A percentile compares a stretch with the other conserved stretches of the same genome.
Evolutionary conservation across 2,113 vertebrate species (phyloP).

Genomic region (Aldabrachelys gigantea): DNA sequence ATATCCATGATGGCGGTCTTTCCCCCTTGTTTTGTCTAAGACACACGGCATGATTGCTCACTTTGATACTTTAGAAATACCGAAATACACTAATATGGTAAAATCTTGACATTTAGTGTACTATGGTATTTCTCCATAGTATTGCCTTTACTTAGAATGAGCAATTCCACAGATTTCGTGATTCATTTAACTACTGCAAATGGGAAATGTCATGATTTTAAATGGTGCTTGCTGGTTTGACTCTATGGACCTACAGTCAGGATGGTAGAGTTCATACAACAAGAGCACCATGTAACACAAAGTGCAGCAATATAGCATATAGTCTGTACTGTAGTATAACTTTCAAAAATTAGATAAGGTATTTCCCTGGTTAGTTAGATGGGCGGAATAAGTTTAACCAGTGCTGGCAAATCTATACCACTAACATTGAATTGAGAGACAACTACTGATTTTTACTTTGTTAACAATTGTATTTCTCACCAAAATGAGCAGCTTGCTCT

Average conservation of each 20-base stretch:
- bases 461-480: not conserved
- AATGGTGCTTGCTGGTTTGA: not conserved
- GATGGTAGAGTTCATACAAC: not conserved
- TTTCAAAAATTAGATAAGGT: too few relatives aligned
- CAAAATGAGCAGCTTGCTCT: not conserved
- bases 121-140: not conserved
- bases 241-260: not conserved
- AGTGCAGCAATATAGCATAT: not conserved
- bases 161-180: not conserved
- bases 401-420: not conserved
- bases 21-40: not conserved
- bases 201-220: not conserved
- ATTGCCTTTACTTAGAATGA: not conserved
- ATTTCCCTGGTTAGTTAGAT: not conserved
- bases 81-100: not conserved
- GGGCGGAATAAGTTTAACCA: too few relatives aligned
- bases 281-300: not conserved
- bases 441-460: not conserved
- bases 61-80: constrained; percentile 10
- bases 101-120: too few relatives aligned
- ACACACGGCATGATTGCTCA: not conserved
- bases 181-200: not conserved
- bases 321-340: not conserved
- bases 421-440: not conserved
- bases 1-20: not conserved